A percentile compares a stretch with the other conserved stretches of the same genome.
Evolutionary conservation across 2,888 invertebrate species (phyloP).

Genomic region (Lithophane semibrunnea): DNA sequence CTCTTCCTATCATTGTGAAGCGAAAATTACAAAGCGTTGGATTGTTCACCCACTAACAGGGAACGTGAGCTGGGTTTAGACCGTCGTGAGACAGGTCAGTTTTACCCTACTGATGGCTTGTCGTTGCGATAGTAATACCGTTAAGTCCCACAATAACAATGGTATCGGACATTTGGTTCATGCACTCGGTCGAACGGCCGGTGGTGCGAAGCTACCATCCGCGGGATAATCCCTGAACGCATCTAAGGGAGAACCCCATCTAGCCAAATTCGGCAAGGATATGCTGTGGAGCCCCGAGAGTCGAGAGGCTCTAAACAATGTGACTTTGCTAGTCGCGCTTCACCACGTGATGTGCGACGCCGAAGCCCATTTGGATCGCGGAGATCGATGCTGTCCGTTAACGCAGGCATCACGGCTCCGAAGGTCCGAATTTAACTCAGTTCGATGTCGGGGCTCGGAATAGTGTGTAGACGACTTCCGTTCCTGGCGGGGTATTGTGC

Average conservation of each 20-base stretch:
- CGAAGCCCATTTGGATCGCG: constrained; percentile 69
- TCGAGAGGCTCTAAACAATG: constrained; percentile 87
- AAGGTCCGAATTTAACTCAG: constrained; percentile 47
- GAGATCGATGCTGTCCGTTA: constrained; percentile 73
- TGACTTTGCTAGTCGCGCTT: constrained; percentile 78
- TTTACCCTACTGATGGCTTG: constrained; percentile 91
- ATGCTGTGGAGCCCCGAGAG: constrained; percentile 64
- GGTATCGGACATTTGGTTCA: constrained; percentile 91
- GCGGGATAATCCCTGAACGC: constrained; percentile 89
- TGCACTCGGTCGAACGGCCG: constrained; percentile 91
- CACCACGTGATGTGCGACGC: constrained; percentile 67
- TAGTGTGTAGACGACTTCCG: constrained; percentile 89
- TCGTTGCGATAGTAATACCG: constrained; percentile 90
- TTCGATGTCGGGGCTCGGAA: constrained; percentile 84
- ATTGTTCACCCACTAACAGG: constrained; percentile 20
- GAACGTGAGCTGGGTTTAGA: neutral
- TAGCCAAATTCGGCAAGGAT: constrained; percentile 58
- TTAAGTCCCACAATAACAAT: constrained; percentile 89
- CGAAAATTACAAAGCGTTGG: constrained; percentile 34
- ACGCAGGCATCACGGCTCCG: constrained; percentile 65
- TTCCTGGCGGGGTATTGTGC: constrained; percentile 86
- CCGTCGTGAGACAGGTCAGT: constrained; percentile 73
- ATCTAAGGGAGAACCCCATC: constrained; percentile 88
- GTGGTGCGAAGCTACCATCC: constrained; percentile 91
- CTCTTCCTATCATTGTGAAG: constrained; percentile 3